A percentile compares a stretch with the other conserved stretches of the same genome.
These are phyloP conservation scores for Eulemur macaco DNA, from an alignment of 2,113 vertebrate species.

Conservation along the genomic window DNA sequence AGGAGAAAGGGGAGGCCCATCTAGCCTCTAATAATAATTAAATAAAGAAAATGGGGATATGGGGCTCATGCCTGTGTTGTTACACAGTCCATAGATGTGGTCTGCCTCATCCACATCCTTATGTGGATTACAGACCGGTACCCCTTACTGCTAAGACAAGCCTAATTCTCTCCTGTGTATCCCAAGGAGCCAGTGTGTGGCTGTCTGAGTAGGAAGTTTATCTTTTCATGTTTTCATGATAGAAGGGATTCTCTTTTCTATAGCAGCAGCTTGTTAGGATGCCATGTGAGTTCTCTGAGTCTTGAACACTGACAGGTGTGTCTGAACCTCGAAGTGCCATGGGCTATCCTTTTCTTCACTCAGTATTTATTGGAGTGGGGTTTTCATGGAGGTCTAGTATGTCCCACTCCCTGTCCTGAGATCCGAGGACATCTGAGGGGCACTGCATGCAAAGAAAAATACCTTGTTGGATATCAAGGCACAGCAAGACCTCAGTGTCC, in stretches of 20 bases:
- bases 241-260: background rate
- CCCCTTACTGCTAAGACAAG: background rate
- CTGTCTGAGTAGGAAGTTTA: background rate
- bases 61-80: background rate
- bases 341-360: background rate
- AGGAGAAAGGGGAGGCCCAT: background rate
- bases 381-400: background rate
- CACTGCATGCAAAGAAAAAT: background rate
- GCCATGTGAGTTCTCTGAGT: background rate
- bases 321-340: too few relatives aligned
- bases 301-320: background rate
- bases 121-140: background rate
- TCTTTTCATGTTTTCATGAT: background rate
- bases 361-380: background rate
- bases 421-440: background rate
- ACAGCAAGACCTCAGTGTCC: background rate
- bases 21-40: background rate
- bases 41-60: background rate
- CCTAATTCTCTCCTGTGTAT: background rate
- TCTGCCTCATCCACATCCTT: background rate
- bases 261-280: background rate
- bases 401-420: background rate
- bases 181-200: background rate
- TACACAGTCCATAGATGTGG: too few relatives aligned
- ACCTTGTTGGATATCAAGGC: background rate